A percentile compares a stretch with the other conserved stretches of the same genome.
These are phyloP conservation scores for Drosophila lini DNA, from an alignment of 1,140 invertebrate genomes.

Conservation along the genomic window DNA sequence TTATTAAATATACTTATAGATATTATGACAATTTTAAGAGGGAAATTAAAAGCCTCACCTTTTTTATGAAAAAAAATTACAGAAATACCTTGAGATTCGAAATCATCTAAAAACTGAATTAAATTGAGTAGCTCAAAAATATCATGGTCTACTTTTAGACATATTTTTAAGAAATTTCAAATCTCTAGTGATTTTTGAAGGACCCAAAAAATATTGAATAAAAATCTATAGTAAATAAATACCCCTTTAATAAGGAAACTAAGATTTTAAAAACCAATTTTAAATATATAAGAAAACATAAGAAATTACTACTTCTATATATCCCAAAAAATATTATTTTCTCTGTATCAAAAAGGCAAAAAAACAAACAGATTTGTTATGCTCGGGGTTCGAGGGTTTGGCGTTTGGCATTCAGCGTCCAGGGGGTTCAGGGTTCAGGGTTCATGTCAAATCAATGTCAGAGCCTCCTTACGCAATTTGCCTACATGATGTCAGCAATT, in stretches of 20 bases:
- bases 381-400: conserved; percentile 3
- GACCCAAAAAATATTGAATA: too few species aligned
- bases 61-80: neutral
- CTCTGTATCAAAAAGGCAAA: conserved; percentile 29
- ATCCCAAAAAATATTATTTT: neutral
- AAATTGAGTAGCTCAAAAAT: neutral
- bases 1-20: too few species aligned
- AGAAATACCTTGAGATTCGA: neutral
- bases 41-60: neutral
- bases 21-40: too few species aligned
- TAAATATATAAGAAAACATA: neutral
- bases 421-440: conserved; percentile 30
- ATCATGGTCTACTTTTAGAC: neutral
- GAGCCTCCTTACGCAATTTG: conserved; percentile 71
- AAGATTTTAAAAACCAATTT: neutral
- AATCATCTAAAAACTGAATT: neutral
- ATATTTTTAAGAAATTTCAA: neutral
- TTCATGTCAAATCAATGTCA: conserved; percentile 78
- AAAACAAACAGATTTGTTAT: conserved; percentile 75
- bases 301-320: neutral
- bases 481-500: conserved; percentile 73
- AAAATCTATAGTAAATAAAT: too few species aligned
- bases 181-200: neutral
- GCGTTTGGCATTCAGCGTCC: neutral
- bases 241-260: too few species aligned